Conservation (phyloP, 1,140 invertebrate genomes). For the Macrobrachium nipponense region DNA sequence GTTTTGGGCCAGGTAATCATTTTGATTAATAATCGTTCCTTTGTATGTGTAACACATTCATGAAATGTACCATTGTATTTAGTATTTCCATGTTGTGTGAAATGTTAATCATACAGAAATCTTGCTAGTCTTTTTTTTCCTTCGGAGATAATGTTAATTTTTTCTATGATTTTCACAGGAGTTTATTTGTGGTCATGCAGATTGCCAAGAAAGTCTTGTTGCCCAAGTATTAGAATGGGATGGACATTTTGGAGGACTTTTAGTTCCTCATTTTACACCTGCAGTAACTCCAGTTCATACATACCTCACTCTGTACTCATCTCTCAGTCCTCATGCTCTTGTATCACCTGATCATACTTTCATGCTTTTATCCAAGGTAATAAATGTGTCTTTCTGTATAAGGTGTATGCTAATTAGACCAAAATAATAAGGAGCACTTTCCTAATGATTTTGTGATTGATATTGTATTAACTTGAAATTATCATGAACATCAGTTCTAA, state of each 20-base stretch:
- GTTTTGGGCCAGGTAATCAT: constrained; percentile 76
- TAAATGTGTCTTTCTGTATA: constrained; percentile 1
- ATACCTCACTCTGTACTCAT: constrained; percentile 78
- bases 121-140: not conserved
- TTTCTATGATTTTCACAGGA: constrained; percentile 68
- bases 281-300: constrained; percentile 72
- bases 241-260: constrained; percentile 57
- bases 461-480: no score
- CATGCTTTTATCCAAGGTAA: constrained; percentile 75
- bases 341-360: constrained; percentile 76
- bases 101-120: not conserved
- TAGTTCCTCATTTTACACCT: constrained; percentile 79
- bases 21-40: no score
- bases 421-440: not conserved
- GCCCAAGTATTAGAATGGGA: constrained; percentile 72
- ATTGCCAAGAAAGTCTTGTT: constrained; percentile 75
- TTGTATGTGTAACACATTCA: not conserved
- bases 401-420: not conserved
- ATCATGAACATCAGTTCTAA: no score
- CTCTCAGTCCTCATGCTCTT: constrained; percentile 74
- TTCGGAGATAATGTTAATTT: not conserved
- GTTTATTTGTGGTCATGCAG: constrained; percentile 76
- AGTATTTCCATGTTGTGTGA: not conserved
- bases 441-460: not conserved
- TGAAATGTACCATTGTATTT: not conserved